These are phyloP conservation scores for Distichodus sexfasciatus DNA, from an alignment of 2,797 vertebrate species.

Conservation along the genomic window DNA sequence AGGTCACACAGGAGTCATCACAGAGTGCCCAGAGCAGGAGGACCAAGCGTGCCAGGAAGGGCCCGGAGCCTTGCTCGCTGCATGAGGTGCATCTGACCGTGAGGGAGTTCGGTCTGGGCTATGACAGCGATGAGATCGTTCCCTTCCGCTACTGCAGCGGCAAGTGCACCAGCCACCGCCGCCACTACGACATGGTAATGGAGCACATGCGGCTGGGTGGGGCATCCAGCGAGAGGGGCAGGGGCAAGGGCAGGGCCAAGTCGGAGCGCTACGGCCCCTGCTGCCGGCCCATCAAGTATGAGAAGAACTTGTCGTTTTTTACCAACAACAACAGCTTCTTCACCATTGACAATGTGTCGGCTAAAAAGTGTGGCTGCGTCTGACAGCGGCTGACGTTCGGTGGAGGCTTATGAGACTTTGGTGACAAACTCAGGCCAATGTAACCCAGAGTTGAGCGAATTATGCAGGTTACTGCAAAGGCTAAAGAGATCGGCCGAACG, in stretches of 20 bases:
- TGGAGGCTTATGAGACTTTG: background rate
- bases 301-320: constrained; percentile 87
- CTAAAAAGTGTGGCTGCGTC: constrained; percentile 90
- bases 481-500: no score
- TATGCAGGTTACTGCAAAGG: no score
- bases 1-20: constrained; percentile 53
- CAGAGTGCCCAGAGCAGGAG: constrained; percentile 68
- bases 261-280: constrained; percentile 84
- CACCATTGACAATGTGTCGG: constrained; percentile 88
- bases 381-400: constrained; percentile 60
- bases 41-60: constrained; percentile 80
- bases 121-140: constrained; percentile 88
- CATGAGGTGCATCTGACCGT: constrained; percentile 86
- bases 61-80: constrained; percentile 79
- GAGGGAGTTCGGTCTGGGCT: constrained; percentile 89
- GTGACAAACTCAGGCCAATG: background rate
- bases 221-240: constrained; percentile 57
- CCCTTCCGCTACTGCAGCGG: constrained; percentile 94
- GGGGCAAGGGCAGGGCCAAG: constrained; percentile 60
- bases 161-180: constrained; percentile 76
- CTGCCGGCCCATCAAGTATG: constrained; percentile 88
- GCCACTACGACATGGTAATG: constrained; percentile 90
- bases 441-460: background rate
- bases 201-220: constrained; percentile 70
- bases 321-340: constrained; percentile 84